Evolutionary conservation across 2,797 vertebrate species (phyloP).

Genomic region (Gila robusta): DNA sequence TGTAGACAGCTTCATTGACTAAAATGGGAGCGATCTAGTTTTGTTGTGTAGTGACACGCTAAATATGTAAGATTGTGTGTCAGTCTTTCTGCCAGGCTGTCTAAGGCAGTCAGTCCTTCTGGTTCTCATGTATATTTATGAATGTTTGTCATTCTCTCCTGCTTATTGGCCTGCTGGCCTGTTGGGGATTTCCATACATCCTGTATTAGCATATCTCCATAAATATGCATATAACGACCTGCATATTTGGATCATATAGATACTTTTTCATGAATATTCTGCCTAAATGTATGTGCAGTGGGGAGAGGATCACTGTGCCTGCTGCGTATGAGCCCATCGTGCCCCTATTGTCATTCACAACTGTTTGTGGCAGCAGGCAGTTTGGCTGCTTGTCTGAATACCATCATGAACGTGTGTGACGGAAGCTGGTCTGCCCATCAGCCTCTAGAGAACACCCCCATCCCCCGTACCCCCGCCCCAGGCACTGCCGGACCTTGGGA

Average conservation of each 20-base stretch:
- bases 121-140: constrained; percentile 40
- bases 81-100: neutral
- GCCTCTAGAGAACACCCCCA: constrained; percentile 51
- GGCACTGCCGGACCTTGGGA: constrained; percentile 34
- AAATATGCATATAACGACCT: constrained; percentile 40
- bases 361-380: constrained; percentile 57
- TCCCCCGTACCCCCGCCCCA: constrained; percentile 19
- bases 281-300: constrained; percentile 65
- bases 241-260: constrained; percentile 30
- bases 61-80: constrained; percentile 6
- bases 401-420: constrained; percentile 57
- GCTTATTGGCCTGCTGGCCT: constrained; percentile 20
- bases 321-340: constrained; percentile 42
- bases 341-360: constrained; percentile 66
- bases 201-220: constrained; percentile 29
- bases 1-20: neutral
- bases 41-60: neutral
- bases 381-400: constrained; percentile 65
- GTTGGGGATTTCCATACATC: constrained; percentile 46
- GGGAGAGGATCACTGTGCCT: constrained; percentile 28
- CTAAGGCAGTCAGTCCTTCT: constrained; percentile 18
- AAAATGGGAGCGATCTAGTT: neutral
- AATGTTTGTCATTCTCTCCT: constrained; percentile 25
- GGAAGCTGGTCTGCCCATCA: constrained; percentile 1
- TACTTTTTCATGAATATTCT: constrained; percentile 59